A percentile compares a stretch with the other conserved stretches of the same genome.
phyloP scores from a whole-genome alignment of 2,888 invertebrate genomes.

The Epistrophella euchroma region DNA sequence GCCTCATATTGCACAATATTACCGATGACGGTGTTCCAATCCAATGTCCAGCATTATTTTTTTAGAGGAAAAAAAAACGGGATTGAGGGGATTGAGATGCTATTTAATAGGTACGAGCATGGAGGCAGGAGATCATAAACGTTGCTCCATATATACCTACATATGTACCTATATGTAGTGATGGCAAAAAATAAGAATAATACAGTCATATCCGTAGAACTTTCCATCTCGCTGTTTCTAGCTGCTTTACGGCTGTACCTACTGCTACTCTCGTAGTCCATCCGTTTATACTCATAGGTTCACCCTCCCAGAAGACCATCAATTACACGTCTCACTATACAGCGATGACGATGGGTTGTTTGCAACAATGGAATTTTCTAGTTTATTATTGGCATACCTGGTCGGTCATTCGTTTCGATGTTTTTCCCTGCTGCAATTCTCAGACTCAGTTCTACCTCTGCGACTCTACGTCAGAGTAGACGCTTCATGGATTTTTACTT shows the following conservation, averaged over 20 bases:
- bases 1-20: not conserved
- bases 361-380: slow-evolving; percentile 76
- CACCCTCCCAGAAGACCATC: slow-evolving; percentile 70
- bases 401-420: slow-evolving; percentile 74
- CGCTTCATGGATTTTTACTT: slow-evolving; percentile 6
- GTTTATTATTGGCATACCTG: slow-evolving; percentile 75
- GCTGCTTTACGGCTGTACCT: slow-evolving; percentile 13
- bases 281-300: not conserved
- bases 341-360: slow-evolving; percentile 67
- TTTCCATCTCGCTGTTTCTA: slow-evolving; percentile 63
- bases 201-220: slow-evolving; percentile 69
- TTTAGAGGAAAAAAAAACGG: not conserved
- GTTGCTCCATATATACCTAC: slow-evolving; percentile 25
- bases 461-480: slow-evolving; percentile 5
- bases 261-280: not conserved
- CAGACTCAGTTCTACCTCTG: not conserved
- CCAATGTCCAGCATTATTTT: not conserved
- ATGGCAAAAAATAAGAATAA: slow-evolving; percentile 58
- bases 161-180: no score
- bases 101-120: not conserved
- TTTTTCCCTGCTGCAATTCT: slow-evolving; percentile 25
- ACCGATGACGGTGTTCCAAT: not conserved
- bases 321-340: slow-evolving; percentile 59
- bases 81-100: not conserved
- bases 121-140: slow-evolving; percentile 13